Evolutionary conservation across 2,113 vertebrate genomes (phyloP).

Genomic region (Pseudois nayaur): DNA sequence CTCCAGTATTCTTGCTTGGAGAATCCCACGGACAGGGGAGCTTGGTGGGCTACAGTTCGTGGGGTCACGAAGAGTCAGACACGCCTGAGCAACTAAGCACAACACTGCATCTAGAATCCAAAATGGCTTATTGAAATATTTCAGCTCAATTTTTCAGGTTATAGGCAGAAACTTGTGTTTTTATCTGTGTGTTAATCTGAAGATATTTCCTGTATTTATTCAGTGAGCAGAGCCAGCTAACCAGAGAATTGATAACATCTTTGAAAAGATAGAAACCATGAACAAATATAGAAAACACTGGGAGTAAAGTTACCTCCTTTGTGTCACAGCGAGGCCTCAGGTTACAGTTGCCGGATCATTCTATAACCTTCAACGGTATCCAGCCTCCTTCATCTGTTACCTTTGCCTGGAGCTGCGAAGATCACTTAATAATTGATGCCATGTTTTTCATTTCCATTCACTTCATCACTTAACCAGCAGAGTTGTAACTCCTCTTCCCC

Average conservation of each 20-base stretch:
- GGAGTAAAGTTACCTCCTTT: constrained; percentile 41
- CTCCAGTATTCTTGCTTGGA: neutral
- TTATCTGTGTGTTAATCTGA: constrained; percentile 49
- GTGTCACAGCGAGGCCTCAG: neutral
- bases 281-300: constrained; percentile 24
- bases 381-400: neutral
- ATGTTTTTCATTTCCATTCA: constrained; percentile 54
- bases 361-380: constrained; percentile 34
- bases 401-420: constrained; percentile 28
- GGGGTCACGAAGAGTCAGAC: neutral
- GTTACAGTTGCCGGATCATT: neutral
- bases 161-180: neutral
- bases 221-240: constrained; percentile 16
- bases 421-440: constrained; percentile 58
- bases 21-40: neutral
- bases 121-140: constrained; percentile 57
- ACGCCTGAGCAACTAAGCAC: neutral
- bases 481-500: constrained; percentile 47
- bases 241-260: constrained; percentile 51
- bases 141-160: constrained; percentile 62
- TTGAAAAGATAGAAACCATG: constrained; percentile 53
- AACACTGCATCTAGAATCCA: constrained; percentile 27
- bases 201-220: constrained; percentile 56
- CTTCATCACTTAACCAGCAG: constrained; percentile 52
- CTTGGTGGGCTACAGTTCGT: neutral